Evolutionary conservation across 2,797 vertebrate genomes (phyloP), one percentile per base, ranked within the genome.

Genomic region (Chrosomus eos): DNA sequence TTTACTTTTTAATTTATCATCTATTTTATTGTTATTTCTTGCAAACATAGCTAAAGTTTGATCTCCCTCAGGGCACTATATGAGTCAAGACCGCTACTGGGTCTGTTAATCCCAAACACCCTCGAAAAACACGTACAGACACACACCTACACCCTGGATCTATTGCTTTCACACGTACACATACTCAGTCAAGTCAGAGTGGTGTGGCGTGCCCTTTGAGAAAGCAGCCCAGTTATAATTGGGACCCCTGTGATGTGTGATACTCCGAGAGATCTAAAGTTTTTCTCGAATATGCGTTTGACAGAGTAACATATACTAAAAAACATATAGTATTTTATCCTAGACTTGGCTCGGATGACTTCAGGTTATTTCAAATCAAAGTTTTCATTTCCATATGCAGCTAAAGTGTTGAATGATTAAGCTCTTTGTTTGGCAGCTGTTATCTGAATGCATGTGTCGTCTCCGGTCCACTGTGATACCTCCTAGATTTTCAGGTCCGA

Each of bases 171-270:
- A 68, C 62, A 68, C 14, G 7, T 55, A 78, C 45, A 66, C 64
- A 40, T 31, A 21, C 43, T 21, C 40, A 76, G 67, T 89, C 83
- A 72, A 75, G 64, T 88, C 85, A 60, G 14, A 43, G 38, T 51
- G 53, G 45, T 55, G 66, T 70, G 78, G 40, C 45, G 31, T 85
- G 64, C 40, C 55, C 78, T 78, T 38, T 75, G 26, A 40, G 48
- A 40, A 75, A 55, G 79, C 36, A 60, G 45, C 45, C 36, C 36
- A 71, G 85, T 88, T 90, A 89, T 89, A 87, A 86, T 79, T 86
- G 88, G 81, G 40, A 48, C 80, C 40, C 45, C 58, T 68, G 43
- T 73, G 58, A 81, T 84, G 83, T 84, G 77, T 80, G 85, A 79
- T 80, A 78, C 83, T 48, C 40, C 10, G 45, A 60, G 70, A 51